Percentiles rank a stretch among this genome's conserved stretches.
Evolutionary conservation across 2,113 vertebrate genomes (phyloP).

Genomic region (Poecile atricapillus): DNA sequence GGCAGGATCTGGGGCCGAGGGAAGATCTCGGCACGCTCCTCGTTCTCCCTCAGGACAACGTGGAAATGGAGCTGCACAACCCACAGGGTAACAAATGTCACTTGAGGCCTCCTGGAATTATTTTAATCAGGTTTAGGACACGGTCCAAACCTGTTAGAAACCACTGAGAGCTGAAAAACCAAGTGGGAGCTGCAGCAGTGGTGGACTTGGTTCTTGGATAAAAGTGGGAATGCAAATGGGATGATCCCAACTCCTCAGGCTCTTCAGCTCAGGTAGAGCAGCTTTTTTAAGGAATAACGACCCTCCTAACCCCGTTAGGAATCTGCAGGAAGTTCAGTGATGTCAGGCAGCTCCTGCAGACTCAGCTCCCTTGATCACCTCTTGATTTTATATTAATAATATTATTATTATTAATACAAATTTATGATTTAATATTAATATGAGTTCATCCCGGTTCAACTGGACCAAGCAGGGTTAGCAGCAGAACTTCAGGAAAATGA

Average conservation of each 20-base stretch:
- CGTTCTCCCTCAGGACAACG: background rate
- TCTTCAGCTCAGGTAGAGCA: fast-evolving
- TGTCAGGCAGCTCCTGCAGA: background rate
- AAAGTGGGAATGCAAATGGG: background rate
- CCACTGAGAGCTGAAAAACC: background rate
- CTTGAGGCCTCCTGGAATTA: background rate
- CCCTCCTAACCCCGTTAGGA: fast-evolving
- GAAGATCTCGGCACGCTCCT: background rate
- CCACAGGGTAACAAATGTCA: background rate
- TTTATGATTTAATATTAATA: background rate
- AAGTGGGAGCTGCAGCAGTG: background rate
- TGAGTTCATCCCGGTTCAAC: fast-evolving
- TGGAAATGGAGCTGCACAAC: background rate
- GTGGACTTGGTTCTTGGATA: background rate
- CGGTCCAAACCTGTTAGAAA: background rate
- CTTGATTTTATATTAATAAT: background rate
- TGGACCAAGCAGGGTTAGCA: background rate
- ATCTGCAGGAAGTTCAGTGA: background rate
- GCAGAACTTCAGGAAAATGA: background rate
- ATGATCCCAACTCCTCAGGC: background rate
- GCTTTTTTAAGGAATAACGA: background rate
- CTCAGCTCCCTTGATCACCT: background rate
- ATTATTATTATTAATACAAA: too few relatives aligned
- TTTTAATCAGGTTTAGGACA: background rate
- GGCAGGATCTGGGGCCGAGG: background rate